Percentiles rank a stretch among this genome's conserved stretches.
Evolutionary conservation across 2,113 vertebrate genomes (phyloP).

Genomic region (Xerus inauris): DNA sequence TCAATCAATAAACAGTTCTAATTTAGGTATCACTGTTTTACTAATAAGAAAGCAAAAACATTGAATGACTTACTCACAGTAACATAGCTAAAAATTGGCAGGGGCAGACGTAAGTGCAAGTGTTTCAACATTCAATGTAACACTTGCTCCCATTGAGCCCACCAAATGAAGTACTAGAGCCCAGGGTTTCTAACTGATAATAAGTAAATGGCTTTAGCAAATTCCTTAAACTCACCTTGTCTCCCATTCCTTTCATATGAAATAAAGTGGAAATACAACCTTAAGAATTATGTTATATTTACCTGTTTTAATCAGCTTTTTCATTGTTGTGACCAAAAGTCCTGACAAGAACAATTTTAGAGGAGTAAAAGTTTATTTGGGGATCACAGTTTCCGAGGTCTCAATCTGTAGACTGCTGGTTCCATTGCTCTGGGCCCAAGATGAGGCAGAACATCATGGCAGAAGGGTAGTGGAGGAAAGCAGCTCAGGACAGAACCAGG

Average conservation of each 20-base stretch:
- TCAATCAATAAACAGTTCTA: background rate
- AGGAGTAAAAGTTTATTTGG: too few relatives aligned
- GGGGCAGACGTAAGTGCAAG: background rate
- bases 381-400: too few relatives aligned
- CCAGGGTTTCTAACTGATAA: background rate
- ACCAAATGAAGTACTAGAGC: background rate
- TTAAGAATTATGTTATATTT: background rate
- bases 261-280: background rate
- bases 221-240: background rate
- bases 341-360: too few relatives aligned
- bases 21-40: background rate
- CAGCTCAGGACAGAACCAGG: too few relatives aligned
- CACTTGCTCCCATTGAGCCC: background rate
- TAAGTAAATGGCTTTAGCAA: background rate
- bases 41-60: background rate
- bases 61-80: background rate
- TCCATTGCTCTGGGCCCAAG: too few relatives aligned
- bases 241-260: background rate
- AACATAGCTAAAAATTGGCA: background rate
- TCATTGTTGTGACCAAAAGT: too few relatives aligned
- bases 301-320: too few relatives aligned
- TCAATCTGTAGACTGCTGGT: too few relatives aligned
- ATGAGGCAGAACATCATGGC: too few relatives aligned
- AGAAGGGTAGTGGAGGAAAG: too few relatives aligned
- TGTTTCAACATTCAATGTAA: background rate